Evolutionary conservation across 2,113 vertebrate species (phyloP).

Genomic region (Dromas ardeola): DNA sequence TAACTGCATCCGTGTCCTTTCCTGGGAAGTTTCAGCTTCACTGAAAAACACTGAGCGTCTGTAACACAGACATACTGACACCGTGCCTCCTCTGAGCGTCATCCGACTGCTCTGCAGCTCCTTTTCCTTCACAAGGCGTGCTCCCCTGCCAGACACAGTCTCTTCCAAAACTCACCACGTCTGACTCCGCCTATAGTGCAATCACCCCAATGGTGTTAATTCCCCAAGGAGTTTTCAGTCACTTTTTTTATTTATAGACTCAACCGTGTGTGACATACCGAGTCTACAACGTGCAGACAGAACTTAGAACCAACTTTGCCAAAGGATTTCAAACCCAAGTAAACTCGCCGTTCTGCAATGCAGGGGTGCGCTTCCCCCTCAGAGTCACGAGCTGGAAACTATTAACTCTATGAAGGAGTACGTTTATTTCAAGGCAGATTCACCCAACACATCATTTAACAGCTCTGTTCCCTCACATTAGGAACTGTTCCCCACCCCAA

Average conservation of each 20-base stretch:
- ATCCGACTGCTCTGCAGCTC: accelerated
- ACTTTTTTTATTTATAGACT: background rate
- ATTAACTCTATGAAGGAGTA: background rate
- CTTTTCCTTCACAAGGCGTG: background rate
- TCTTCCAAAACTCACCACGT: background rate
- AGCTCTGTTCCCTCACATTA: background rate
- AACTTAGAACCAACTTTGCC: background rate
- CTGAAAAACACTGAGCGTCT: background rate
- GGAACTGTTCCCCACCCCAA: background rate
- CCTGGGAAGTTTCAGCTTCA: background rate
- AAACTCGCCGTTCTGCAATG: background rate
- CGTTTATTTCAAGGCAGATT: background rate
- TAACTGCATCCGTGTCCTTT: background rate
- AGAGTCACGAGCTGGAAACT: background rate
- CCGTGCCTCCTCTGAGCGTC: background rate
- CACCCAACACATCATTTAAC: background rate
- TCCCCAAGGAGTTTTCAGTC: background rate
- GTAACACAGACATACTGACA: background rate
- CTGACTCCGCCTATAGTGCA: background rate
- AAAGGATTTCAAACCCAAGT: background rate
- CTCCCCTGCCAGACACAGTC: background rate
- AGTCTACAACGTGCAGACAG: background rate
- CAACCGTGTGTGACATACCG: background rate
- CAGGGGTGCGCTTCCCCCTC: background rate
- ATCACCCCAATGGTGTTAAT: background rate